These are phyloP conservation scores for Tragopan temminckii DNA, from an alignment of 2,797 vertebrate species.

Conservation along the genomic window DNA sequence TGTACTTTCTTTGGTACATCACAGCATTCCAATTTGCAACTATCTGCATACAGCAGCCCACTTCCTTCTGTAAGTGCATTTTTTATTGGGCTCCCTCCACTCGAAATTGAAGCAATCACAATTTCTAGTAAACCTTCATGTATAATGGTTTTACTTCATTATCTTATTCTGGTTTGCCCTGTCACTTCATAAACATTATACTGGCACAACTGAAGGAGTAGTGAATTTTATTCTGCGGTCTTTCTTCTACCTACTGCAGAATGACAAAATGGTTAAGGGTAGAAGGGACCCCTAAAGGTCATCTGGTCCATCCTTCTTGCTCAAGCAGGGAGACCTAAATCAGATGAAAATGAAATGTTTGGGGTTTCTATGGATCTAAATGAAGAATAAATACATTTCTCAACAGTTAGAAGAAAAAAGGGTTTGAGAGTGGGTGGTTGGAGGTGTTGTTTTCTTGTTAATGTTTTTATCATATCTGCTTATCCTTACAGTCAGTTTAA, in stretches of 20 bases:
- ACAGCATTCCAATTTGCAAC: neutral
- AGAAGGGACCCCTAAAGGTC: neutral
- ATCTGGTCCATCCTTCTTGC: neutral
- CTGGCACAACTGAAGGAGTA: rapidly evolving
- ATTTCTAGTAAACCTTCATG: neutral
- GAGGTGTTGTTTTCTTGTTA: neutral
- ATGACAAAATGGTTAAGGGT: neutral
- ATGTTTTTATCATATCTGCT: neutral
- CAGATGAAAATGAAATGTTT: neutral
- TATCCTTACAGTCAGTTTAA: neutral
- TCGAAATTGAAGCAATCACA: neutral
- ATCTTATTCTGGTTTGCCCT: neutral
- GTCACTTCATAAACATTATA: neutral
- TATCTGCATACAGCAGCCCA: neutral
- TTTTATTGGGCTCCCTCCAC: neutral
- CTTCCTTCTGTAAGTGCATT: neutral
- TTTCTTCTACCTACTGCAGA: neutral
- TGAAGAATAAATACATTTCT: neutral
- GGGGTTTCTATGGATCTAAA: neutral
- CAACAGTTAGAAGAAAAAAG: neutral
- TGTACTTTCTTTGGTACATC: neutral
- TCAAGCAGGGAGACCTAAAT: neutral
- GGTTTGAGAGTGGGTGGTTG: neutral
- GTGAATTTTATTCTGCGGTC: neutral
- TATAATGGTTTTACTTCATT: neutral